A percentile compares a stretch with the other conserved stretches of the same genome.
phyloP scores from a whole-genome alignment of 2,797 vertebrate species.

The Podarcis lilfordi region DNA sequence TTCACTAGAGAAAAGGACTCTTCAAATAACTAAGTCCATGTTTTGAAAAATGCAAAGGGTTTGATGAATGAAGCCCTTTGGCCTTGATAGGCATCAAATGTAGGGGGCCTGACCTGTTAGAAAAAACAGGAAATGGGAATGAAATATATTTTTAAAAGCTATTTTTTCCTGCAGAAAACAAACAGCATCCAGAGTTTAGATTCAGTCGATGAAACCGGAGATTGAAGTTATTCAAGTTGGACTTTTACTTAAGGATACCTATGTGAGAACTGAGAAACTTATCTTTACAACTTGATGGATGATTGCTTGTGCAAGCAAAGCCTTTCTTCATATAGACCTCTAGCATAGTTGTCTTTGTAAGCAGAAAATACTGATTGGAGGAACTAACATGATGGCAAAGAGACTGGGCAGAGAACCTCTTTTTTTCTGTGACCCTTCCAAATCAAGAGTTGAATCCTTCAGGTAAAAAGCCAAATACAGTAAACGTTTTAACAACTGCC shows the following conservation, averaged over 20 bases:
- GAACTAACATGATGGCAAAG: slow-evolving; percentile 53
- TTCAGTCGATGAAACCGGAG: slow-evolving; percentile 22
- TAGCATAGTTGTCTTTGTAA: slow-evolving; percentile 53
- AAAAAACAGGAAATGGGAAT: slow-evolving; percentile 53
- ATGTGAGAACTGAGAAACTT: slow-evolving; percentile 17
- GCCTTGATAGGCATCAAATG: slow-evolving; percentile 48
- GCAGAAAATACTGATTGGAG: slow-evolving; percentile 32
- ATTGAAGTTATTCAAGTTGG: not conserved
- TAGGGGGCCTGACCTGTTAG: slow-evolving; percentile 48
- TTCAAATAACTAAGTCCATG: slow-evolving; percentile 51
- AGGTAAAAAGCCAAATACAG: slow-evolving; percentile 29
- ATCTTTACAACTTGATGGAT: not conserved
- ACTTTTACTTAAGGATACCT: slow-evolving; percentile 22
- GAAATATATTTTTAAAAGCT: slow-evolving; percentile 50
- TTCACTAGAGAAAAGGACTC: slow-evolving; percentile 53
- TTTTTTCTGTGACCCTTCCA: slow-evolving; percentile 59
- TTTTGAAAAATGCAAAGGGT: slow-evolving; percentile 60
- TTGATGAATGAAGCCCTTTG: slow-evolving; percentile 57
- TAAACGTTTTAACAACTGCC: slow-evolving; percentile 36
- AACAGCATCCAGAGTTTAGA: slow-evolving; percentile 5
- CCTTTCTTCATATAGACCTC: slow-evolving; percentile 30
- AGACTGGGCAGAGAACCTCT: slow-evolving; percentile 32
- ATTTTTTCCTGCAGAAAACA: slow-evolving; percentile 32
- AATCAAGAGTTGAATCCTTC: slow-evolving; percentile 57
- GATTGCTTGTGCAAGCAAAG: slow-evolving; percentile 4